Base-by-base conservation (phyloP, 2,113 vertebrate species). In the Gasterosteus aculeatus region DNA sequence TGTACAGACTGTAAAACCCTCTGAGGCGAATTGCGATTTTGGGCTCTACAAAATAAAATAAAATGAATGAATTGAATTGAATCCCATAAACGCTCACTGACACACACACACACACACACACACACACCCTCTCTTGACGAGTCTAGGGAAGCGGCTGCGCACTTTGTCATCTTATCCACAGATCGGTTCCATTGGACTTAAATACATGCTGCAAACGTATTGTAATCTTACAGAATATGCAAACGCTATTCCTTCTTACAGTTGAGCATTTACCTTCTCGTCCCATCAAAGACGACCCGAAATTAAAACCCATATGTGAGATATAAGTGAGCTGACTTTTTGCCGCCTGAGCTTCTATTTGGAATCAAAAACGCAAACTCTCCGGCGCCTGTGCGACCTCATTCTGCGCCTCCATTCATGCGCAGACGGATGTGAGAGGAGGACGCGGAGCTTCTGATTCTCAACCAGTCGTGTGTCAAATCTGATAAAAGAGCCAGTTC, bases 381-480 rank as follows among this genome's bases (percentile, higher is more conserved):
- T 56, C 9, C n/a, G 60, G 57, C 59, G 8, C 33, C 35, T 31
- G 12, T 47, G 44, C 75, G 73, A 62, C 61, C 76, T 71, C 18
- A 29, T 67, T 77, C 56, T 71, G 46, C 10, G 26, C 12, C 51
- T 81, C 56, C 44, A 59, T 81, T 83, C 69, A 72, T 64, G 56
- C 72, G 69, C 51, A 77, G 38, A 29, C 61, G 65, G 51, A 68
- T 58, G 66, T 82, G 69, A 79, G 72, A 84, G 84, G 81, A 86
- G 84, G 81, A 86, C 78, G 74, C 61, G 63, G 39, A 74, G 69
- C 56, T 39, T 62, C 62, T 63, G 62, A 85, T 78, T 86, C 46
- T 61, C n/a, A n/a, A n/a, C n/a, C n/a, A n/a, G n/a, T n/a, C n/a
- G 58, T 86, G 79, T 82, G 81, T 84, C 61, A 85, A 81, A 86